phyloP scores from a whole-genome alignment of 2,113 vertebrate genomes.

The Choloepus hoffmanni region DNA sequence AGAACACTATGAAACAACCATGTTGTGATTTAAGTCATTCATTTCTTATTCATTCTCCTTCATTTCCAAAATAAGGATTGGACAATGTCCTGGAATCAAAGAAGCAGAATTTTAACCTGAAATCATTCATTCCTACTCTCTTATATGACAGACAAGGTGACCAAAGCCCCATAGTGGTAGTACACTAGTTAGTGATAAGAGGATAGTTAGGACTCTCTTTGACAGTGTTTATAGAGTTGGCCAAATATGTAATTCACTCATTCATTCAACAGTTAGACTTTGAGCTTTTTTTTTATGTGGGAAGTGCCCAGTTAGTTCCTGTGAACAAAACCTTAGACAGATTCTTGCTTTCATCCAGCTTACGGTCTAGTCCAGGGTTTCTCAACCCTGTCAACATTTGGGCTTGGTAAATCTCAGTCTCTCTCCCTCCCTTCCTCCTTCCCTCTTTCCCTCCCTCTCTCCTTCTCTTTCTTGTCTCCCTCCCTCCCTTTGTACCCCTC shows the following conservation, averaged over 20 bases:
- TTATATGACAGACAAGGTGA: not conserved
- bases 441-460: no score
- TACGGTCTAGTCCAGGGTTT: not conserved
- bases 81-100: not conserved
- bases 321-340: no score
- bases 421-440: not conserved
- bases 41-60: not conserved
- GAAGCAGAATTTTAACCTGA: not conserved
- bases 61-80: not conserved
- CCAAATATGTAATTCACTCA: not conserved
- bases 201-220: not conserved
- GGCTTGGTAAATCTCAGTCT: not conserved
- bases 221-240: not conserved
- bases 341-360: no score
- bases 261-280: not conserved
- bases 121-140: not conserved
- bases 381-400: not conserved
- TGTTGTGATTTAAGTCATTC: not conserved
- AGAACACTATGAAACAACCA: not conserved
- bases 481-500: not conserved
- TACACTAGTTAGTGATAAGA: not conserved
- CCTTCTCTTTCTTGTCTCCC: not conserved
- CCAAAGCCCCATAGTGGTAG: not conserved
- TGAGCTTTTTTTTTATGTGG: not conserved
- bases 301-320: not conserved